Conservation (phyloP, 2,113 vertebrate genomes). For the Oxyura jamaicensis region DNA sequence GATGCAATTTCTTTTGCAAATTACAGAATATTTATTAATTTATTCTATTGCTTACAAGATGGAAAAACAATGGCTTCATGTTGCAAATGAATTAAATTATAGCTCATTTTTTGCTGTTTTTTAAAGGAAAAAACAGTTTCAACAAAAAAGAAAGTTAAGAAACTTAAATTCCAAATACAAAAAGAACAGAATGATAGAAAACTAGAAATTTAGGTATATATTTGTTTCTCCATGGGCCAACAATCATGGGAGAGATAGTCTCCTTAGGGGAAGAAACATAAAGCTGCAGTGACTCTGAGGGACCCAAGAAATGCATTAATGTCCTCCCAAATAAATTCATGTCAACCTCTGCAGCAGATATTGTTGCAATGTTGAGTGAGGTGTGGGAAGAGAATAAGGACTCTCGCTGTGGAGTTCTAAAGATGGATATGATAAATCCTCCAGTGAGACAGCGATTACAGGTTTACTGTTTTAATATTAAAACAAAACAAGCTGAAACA, state of each 20-base stretch:
- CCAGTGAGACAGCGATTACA: not conserved
- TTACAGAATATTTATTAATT: not conserved
- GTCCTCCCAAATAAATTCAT: not conserved
- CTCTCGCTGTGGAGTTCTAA: not conserved
- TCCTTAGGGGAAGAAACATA: not conserved
- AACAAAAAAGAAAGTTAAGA: not conserved
- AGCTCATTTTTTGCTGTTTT: not conserved
- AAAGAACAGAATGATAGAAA: not conserved
- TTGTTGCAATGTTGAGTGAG: not conserved
- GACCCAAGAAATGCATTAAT: not conserved
- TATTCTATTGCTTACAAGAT: not conserved
- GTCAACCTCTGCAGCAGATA: not conserved
- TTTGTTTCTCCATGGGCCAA: not conserved
- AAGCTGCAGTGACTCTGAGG: not conserved
- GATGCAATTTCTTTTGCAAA: not conserved
- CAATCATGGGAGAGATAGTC: not conserved
- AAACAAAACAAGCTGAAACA: not conserved
- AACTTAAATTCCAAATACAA: not conserved
- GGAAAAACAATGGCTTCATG: not conserved
- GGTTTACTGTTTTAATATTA: not conserved
- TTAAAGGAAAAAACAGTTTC: not conserved
- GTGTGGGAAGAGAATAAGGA: not conserved
- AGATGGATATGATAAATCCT: not conserved
- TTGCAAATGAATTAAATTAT: not conserved
- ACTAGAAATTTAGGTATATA: not conserved